These are phyloP conservation scores for Drosophila nigrodunni DNA, from an alignment of 1,140 invertebrate species.

Conservation along the genomic window DNA sequence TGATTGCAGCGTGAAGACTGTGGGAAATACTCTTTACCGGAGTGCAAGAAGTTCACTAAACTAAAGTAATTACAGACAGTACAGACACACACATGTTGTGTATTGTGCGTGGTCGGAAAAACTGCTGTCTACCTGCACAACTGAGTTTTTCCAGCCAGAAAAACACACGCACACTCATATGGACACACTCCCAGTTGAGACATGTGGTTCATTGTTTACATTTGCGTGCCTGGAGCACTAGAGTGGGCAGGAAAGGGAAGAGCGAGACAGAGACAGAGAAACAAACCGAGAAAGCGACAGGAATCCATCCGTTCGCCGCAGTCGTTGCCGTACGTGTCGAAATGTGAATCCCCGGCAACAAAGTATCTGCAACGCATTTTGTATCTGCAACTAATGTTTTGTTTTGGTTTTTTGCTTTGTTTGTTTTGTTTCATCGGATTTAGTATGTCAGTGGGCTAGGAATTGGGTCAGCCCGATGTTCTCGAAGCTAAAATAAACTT, in stretches of 20 bases:
- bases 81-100: neutral
- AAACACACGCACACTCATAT: conserved; percentile 9
- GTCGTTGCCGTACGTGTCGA: conserved; percentile 46
- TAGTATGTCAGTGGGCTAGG: conserved; percentile 38
- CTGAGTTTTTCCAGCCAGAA: conserved; percentile 36
- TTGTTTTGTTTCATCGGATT: conserved; percentile 27
- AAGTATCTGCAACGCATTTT: conserved; percentile 48
- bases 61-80: conserved; percentile 40
- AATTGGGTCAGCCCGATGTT: conserved; percentile 61
- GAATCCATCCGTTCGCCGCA: conserved; percentile 25
- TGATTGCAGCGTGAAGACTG: neutral
- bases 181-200: neutral
- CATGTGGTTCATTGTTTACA: conserved; percentile 49
- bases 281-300: conserved; percentile 10
- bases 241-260: conserved; percentile 1
- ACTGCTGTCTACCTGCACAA: conserved; percentile 33
- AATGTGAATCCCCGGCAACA: conserved; percentile 44
- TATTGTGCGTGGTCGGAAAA: conserved; percentile 19
- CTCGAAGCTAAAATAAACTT: conserved; percentile 62
- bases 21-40: conserved; percentile 8
- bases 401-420: conserved; percentile 21
- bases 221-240: conserved; percentile 33
- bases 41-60: conserved; percentile 30
- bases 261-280: conserved; percentile 8
- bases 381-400: conserved; percentile 43